Conservation (phyloP, 1,140 invertebrate species). For the Sesamia nonagrioides region DNA sequence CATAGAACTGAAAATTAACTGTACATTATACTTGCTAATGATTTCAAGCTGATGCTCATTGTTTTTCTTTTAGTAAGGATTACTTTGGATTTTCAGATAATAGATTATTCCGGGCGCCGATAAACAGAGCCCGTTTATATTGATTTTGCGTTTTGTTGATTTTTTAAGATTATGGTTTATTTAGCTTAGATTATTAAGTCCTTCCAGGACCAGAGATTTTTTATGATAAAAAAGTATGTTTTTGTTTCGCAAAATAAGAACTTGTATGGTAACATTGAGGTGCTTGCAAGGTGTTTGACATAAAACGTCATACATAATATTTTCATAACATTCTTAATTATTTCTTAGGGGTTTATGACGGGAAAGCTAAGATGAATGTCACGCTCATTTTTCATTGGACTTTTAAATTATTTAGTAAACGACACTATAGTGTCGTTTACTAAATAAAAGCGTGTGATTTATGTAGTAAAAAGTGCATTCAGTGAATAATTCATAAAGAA, state of each 20-base stretch:
- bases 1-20: conserved; percentile 26
- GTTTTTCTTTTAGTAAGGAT: conserved; percentile 38
- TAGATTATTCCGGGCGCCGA: conserved; percentile 18
- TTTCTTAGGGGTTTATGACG: too few relatives aligned
- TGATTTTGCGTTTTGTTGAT: conserved; percentile 22
- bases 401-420: too few relatives aligned
- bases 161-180: background rate
- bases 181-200: background rate
- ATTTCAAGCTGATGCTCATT: background rate
- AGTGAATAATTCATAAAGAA: too few relatives aligned
- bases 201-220: background rate
- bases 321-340: background rate
- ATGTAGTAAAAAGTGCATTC: too few relatives aligned
- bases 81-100: conserved; percentile 32
- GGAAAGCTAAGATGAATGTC: too few relatives aligned
- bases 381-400: too few relatives aligned
- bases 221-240: background rate
- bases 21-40: conserved; percentile 34
- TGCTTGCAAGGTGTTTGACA: background rate
- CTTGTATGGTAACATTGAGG: background rate
- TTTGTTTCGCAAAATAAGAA: background rate
- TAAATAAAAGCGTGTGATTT: too few relatives aligned
- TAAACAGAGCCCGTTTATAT: conserved; percentile 19
- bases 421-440: too few relatives aligned
- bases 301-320: background rate